Base-by-base conservation (phyloP, 2,888 invertebrate genomes). In the Mythimna albipuncta region DNA sequence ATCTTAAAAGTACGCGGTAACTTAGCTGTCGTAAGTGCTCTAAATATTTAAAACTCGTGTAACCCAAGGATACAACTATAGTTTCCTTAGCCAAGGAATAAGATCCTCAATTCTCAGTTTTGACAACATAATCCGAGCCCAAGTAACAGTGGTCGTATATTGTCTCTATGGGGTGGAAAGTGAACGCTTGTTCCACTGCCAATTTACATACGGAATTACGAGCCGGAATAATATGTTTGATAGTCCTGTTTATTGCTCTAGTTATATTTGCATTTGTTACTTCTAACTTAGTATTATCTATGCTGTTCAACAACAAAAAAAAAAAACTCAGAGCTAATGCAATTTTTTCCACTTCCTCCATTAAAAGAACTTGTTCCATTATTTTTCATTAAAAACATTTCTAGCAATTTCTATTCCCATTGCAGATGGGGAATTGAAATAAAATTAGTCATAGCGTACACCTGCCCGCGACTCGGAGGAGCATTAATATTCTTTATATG, bases 401-500 rank as follows among this genome's bases (percentile, higher is more conserved):
- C 87, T 88, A 88, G 87, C 90, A 88, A 91, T 91, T 92, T 91
- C 90, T 89, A 90, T 93, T 92, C 89, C 88, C 92, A 90, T 91
- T 91, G 91, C 86, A 88, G 89, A 89, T 89, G 88, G 91, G 91
- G 91, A 93, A 93, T 93, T 89, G 92, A 91, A 94, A 94, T 92
- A 93, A 93, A 92, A 94, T 94, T 94, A 95, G 94, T 95, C 93
- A 93, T 93, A 93, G 91, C 93, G 89, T 91, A 92, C 96, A 96
- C 95, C 96, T 96, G 96, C 91, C 89, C 88, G 83, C 84, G 87
- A 89, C 91, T 90, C 89, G 86, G 83, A 85, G 85, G 87, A 87
- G 91, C 94, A 96, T 96, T 95, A 96, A 95, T 95, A 94, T 94
- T 93, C 93, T 96, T 96, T 96, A 95, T 95, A 95, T 95, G 95